Conservation (phyloP, 2,888 invertebrate species). For the Euclidia mi region DNA sequence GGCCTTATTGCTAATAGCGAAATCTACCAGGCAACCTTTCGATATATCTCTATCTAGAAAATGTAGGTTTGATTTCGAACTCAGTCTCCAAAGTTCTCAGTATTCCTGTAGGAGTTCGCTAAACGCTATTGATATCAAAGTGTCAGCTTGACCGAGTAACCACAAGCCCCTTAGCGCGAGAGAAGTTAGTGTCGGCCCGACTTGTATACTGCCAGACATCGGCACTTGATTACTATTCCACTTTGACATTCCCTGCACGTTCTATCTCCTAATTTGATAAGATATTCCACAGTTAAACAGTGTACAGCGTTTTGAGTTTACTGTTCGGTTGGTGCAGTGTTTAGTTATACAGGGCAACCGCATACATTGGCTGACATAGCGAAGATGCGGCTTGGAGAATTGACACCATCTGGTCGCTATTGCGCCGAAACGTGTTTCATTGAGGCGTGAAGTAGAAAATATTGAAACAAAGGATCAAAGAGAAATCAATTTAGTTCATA, state of each 20-base stretch:
- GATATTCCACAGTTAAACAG: too few species aligned
- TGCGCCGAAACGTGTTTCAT: slow-evolving; percentile 33
- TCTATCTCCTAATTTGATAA: too few species aligned
- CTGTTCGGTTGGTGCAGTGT: too few species aligned
- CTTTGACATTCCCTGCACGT: slow-evolving; percentile 39
- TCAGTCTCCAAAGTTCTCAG: slow-evolving; percentile 21
- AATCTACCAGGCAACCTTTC: too few species aligned
- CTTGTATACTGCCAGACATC: slow-evolving; percentile 34
- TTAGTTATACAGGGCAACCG: slow-evolving; percentile 12
- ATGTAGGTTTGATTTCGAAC: slow-evolving; percentile 24
- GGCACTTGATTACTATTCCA: slow-evolving; percentile 46
- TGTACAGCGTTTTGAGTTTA: too few species aligned
- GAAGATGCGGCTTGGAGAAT: slow-evolving; percentile 38
- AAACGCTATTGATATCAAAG: slow-evolving; percentile 64
- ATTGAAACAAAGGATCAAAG: too few species aligned
- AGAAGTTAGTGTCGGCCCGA: slow-evolving; percentile 57
- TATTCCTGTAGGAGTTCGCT: slow-evolving; percentile 47
- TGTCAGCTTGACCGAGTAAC: slow-evolving; percentile 60
- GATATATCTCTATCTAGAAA: too few species aligned
- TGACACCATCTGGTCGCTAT: too few species aligned
- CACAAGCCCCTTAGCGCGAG: slow-evolving; percentile 56
- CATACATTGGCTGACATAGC: slow-evolving; percentile 42
- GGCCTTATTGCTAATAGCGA: too few species aligned
- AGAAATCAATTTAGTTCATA: too few species aligned
- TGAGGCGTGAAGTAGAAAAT: too few species aligned